Evolutionary conservation across 2,888 invertebrate species (phyloP), one percentile per base, ranked within the genome.

Genomic region (Idaea straminata): DNA sequence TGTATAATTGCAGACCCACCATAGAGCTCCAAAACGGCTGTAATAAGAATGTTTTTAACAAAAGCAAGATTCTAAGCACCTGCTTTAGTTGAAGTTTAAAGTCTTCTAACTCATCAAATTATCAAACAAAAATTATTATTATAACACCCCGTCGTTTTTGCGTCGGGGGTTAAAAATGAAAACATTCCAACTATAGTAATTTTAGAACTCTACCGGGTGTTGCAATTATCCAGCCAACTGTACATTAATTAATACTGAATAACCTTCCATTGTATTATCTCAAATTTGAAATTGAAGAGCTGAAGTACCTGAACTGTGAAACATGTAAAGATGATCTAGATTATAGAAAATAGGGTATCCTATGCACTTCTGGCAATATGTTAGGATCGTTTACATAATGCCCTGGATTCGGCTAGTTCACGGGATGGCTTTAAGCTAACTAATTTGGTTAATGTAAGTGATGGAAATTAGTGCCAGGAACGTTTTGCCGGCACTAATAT

Each of bases 391-490:
- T 81, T 79, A 74, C 78, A 82, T 84, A 87, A 85, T 83, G 83
- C 80, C 79, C 79, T 74, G 80, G 81, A 81, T 80, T 80, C 78
- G 75, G 79, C 79, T 80, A 82, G 82, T 82, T 83, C 81, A 78
- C 78, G 78, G 79, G 81, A 83, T 78, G 82, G 85, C 74, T 85
- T 88, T 83, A 88, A 86, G 84, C 88, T 84, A 87, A 91, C 90
- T 92, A 92, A 91, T 91, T 92, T 91, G 88, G 91, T 89, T 88
- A 91, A 88, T 86, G 86, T 89, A 88, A 88, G 91, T 90, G 89
- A 91, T 89, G 89, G 88, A 91, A 89, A 89, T 89, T 89, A 87
- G 91, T 85, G 88, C 88, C 87, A 85, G 88, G 81, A 89, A 84
- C 87, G 87, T 85, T 87, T 85, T 85, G 86, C 87, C 82, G 82